These are phyloP conservation scores for Drosophila fungiperda DNA, from an alignment of 2,888 invertebrate genomes.

Conservation along the genomic window DNA sequence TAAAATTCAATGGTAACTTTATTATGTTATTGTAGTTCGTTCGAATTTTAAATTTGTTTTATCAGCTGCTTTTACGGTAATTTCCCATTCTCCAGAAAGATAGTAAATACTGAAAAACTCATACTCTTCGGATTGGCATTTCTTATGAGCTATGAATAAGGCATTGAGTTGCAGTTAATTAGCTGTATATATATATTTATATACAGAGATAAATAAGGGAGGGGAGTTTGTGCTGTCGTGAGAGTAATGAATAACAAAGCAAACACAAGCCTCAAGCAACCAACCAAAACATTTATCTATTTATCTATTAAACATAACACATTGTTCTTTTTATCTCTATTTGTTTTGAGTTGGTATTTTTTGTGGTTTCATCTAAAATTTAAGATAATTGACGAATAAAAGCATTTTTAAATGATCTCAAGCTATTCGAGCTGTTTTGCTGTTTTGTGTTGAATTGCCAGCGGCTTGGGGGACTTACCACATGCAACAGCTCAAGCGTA, in stretches of 20 bases:
- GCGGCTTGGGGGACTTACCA: conserved; percentile 77
- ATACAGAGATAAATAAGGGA: neutral
- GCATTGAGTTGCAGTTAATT: neutral
- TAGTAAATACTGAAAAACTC: neutral
- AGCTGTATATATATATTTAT: neutral
- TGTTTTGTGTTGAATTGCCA: neutral
- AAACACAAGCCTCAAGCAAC: neutral
- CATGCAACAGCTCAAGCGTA: conserved; percentile 82
- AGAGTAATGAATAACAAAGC: neutral
- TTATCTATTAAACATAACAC: neutral
- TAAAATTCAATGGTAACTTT: conserved; percentile 25
- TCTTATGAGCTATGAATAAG: neutral
- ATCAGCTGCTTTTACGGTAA: conserved; percentile 39
- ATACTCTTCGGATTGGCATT: neutral
- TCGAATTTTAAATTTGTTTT: conserved; percentile 20
- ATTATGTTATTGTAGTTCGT: conserved; percentile 5
- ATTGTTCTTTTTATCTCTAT: neutral
- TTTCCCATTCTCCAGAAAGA: conserved; percentile 1
- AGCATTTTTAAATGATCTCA: neutral
- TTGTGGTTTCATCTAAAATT: neutral
- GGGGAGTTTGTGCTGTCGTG: neutral
- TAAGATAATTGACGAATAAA: neutral
- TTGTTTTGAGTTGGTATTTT: neutral
- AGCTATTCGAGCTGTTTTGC: conserved; percentile 27
- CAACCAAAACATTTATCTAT: neutral